Conservation (phyloP, 2,888 invertebrate genomes). For the Amaurobius ferox region DNA sequence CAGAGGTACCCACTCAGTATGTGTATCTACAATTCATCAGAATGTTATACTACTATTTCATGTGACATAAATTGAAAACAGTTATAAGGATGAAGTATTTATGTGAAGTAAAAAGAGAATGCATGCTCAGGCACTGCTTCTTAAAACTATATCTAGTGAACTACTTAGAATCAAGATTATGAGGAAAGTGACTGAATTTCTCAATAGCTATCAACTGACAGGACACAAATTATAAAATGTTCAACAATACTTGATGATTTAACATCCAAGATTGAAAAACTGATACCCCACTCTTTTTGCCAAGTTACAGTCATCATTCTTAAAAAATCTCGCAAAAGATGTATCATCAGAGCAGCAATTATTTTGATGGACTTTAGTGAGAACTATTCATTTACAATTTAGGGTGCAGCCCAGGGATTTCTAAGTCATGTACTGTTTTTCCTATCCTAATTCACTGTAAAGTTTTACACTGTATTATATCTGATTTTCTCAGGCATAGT, state of each 20-base stretch:
- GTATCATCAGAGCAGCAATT: neutral
- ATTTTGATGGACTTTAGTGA: too few species aligned
- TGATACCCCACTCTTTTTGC: slow-evolving; percentile 29
- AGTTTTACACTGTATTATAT: too few species aligned
- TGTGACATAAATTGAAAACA: slow-evolving; percentile 6
- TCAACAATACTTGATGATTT: slow-evolving; percentile 10
- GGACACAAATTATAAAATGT: slow-evolving; percentile 7
- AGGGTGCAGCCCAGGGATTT: too few species aligned
- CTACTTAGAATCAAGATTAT: slow-evolving; percentile 11
- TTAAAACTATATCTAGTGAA: neutral
- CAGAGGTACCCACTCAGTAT: slow-evolving; percentile 27
- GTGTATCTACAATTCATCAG: slow-evolving; percentile 31
- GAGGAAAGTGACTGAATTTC: slow-evolving; percentile 7
- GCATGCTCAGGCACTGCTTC: neutral
- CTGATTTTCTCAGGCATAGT: too few species aligned
- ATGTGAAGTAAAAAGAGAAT: neutral
- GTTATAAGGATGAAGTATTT: slow-evolving; percentile 21
- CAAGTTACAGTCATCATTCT: slow-evolving; percentile 4
- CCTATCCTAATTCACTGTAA: too few species aligned
- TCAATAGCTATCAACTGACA: slow-evolving; percentile 22
- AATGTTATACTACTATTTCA: slow-evolving; percentile 21
- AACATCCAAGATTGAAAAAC: neutral
- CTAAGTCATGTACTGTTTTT: too few species aligned
- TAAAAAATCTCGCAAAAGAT: neutral
- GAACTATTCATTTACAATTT: too few species aligned